A percentile compares a stretch with the other conserved stretches of the same genome.
phyloP scores from a whole-genome alignment of 1,140 invertebrate species.

The Listronotus bonariensis region DNA sequence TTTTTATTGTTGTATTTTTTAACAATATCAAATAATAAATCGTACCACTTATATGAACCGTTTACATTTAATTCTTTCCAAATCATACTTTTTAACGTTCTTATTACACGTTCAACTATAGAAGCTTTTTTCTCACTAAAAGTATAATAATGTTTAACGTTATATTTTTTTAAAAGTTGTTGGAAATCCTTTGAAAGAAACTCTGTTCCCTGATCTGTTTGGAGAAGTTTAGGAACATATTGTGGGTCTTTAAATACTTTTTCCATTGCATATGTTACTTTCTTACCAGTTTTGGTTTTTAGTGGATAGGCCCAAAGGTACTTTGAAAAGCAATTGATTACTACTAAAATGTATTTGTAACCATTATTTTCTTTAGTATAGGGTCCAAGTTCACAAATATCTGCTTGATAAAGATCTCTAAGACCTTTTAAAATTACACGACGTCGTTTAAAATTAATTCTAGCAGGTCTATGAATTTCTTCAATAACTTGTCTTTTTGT shows the following conservation, averaged over 20 bases:
- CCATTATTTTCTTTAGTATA: conserved; percentile 43
- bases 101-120: no score
- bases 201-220: conserved; percentile 15
- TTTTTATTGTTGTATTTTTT: conserved; percentile 30
- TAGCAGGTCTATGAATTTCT: conserved; percentile 4
- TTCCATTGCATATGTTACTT: conserved; percentile 39
- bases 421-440: conserved; percentile 47
- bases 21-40: conserved; percentile 16
- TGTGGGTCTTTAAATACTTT: conserved; percentile 26
- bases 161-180: conserved; percentile 8
- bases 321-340: conserved; percentile 49
- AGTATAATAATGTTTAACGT: neutral
- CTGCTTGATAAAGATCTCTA: conserved; percentile 38
- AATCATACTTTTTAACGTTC: no score
- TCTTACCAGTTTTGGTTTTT: conserved; percentile 41
- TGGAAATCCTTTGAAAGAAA: conserved; percentile 6
- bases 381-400: conserved; percentile 38
- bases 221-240: conserved; percentile 8
- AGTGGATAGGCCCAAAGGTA: conserved; percentile 43
- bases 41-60: no score
- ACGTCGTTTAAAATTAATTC: conserved; percentile 44
- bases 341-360: conserved; percentile 44
- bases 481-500: conserved; percentile 3
- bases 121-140: no score
- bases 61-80: no score